Percentiles rank a stretch among this genome's conserved stretches.
Conservation (phyloP, 2,797 vertebrate species). For the Saguinus oedipus region DNA sequence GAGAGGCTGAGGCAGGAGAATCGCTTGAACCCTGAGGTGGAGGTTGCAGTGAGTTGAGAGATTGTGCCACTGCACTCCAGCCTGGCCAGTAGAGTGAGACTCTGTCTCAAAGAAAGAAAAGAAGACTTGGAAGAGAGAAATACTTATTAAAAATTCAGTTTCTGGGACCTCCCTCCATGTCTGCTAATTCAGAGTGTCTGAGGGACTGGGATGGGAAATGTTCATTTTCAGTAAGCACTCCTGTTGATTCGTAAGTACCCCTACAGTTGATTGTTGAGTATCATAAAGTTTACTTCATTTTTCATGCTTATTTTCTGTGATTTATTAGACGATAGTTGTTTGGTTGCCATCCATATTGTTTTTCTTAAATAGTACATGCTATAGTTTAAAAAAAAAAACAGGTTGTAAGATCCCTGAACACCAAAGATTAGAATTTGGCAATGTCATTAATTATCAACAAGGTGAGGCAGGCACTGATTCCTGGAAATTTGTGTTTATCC, state of each 20-base stretch:
- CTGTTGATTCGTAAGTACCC: not conserved
- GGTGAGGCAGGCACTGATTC: not conserved
- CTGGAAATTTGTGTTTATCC: conserved; percentile 32
- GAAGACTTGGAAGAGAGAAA: not conserved
- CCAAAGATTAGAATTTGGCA: not conserved
- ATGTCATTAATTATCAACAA: not conserved
- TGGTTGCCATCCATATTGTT: not conserved
- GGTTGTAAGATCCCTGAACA: not conserved
- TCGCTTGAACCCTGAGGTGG: not conserved
- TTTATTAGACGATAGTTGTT: conserved; percentile 47
- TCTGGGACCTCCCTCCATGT: not conserved
- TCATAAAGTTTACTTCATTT: conserved; percentile 40
- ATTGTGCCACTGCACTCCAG: not conserved
- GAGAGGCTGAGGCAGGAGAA: not conserved
- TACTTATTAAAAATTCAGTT: conserved; percentile 35
- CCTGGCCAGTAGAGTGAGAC: not conserved
- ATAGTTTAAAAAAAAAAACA: not conserved
- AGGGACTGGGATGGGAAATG: not conserved
- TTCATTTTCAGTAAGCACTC: not conserved
- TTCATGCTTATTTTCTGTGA: conserved; percentile 51
- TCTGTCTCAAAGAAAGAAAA: not conserved
- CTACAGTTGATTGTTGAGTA: conserved; percentile 39
- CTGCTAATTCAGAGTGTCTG: not conserved
- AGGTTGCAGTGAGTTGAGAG: not conserved
- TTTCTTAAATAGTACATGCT: conserved; percentile 13